These are phyloP conservation scores for Cheilosia urbana DNA, from an alignment of 2,888 invertebrate species.

Conservation along the genomic window DNA sequence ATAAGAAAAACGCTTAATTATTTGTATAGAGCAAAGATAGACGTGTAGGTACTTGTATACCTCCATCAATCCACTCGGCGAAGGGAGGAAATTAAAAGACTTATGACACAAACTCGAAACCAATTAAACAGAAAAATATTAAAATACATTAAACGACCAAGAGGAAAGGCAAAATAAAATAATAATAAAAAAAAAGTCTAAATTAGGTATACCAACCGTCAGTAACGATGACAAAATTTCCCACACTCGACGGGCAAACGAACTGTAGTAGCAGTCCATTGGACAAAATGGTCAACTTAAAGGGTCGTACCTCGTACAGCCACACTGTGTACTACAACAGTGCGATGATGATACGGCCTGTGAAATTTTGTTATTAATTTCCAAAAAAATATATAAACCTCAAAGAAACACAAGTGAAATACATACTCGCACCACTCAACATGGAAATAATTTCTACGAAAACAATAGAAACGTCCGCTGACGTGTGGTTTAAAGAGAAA, in stretches of 20 bases:
- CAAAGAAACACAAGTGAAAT: conserved; percentile 54
- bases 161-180: not conserved
- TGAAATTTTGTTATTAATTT: conserved; percentile 75
- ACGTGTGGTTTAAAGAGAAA: conserved; percentile 67
- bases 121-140: conserved; percentile 75
- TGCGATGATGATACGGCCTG: conserved; percentile 60
- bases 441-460: conserved; percentile 70
- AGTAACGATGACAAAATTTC: conserved; percentile 55
- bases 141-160: conserved; percentile 65
- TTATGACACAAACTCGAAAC: conserved; percentile 72
- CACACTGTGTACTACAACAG: conserved; percentile 1
- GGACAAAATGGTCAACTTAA: conserved; percentile 74
- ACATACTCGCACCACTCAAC: conserved; percentile 51
- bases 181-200: conserved; percentile 53
- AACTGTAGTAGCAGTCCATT: conserved; percentile 72
- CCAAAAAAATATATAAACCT: conserved; percentile 46
- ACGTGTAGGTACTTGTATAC: not conserved
- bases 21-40: conserved; percentile 28
- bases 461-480: conserved; percentile 70
- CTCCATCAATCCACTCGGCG: conserved; percentile 19
- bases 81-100: conserved; percentile 67
- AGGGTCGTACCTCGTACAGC: conserved; percentile 54
- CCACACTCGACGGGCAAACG: conserved; percentile 64
- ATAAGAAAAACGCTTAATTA: conserved; percentile 54
- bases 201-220: conserved; percentile 54